These are phyloP conservation scores for Paramormyrops kingsleyae DNA, from an alignment of 2,113 vertebrate genomes.

Conservation along the genomic window DNA sequence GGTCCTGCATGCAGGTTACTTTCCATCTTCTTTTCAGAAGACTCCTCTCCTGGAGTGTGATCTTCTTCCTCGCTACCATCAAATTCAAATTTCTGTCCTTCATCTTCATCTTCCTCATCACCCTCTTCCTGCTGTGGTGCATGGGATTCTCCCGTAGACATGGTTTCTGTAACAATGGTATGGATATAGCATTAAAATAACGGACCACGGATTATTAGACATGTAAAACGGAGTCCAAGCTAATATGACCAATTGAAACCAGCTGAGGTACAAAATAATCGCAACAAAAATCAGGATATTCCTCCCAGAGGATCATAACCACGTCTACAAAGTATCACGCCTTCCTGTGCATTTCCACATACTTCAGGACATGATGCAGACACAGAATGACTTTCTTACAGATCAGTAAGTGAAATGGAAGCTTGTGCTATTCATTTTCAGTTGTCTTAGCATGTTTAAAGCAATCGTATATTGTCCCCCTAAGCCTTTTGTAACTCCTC, in stretches of 20 bases:
- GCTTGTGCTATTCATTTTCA: background rate
- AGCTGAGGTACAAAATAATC: background rate
- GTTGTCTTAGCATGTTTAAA: background rate
- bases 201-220: background rate
- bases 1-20: background rate
- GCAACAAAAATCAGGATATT: background rate
- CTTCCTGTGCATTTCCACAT: background rate
- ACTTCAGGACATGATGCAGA: background rate
- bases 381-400: background rate
- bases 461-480: background rate
- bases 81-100: conserved; percentile 39
- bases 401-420: background rate
- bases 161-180: conserved; percentile 3
- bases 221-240: background rate
- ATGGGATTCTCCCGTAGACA: background rate
- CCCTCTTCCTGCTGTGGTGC: conserved; percentile 13
- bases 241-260: background rate
- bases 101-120: conserved; percentile 23
- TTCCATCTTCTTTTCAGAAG: background rate
- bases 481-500: background rate
- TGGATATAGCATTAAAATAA: background rate
- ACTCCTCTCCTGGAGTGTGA: conserved; percentile 11
- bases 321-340: background rate
- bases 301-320: background rate
- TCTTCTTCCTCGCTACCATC: conserved; percentile 40